phyloP scores from a whole-genome alignment of 2,797 vertebrate species.

The Phrynocephalus forsythii region DNA sequence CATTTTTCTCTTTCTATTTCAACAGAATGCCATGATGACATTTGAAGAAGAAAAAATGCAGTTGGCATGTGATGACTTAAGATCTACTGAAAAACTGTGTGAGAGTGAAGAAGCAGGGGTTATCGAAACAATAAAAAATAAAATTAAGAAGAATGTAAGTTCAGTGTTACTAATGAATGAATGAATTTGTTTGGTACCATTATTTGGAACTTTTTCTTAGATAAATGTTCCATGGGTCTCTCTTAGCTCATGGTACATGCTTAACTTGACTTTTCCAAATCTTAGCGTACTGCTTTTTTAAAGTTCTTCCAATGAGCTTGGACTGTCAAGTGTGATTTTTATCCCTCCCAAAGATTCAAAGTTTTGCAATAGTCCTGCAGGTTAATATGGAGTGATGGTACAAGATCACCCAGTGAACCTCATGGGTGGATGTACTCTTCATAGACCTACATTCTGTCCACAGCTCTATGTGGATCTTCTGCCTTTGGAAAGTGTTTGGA shows the following conservation, averaged over 20 bases:
- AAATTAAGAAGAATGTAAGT: constrained; percentile 94
- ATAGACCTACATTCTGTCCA: background rate
- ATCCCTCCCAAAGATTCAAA: background rate
- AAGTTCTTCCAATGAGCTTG: background rate
- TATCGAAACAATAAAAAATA: constrained; percentile 96
- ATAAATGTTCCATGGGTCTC: background rate
- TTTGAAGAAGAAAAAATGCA: constrained; percentile 99
- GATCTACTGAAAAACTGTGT: constrained; percentile 92
- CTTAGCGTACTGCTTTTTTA: background rate
- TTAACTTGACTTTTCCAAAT: background rate
- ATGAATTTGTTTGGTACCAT: background rate
- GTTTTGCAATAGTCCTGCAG: background rate
- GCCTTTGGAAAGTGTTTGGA: too few relatives aligned
- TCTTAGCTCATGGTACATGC: background rate
- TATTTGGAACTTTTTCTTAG: background rate
- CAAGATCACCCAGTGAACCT: background rate
- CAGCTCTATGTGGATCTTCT: too few relatives aligned
- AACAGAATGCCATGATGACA: constrained; percentile 97
- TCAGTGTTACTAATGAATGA: constrained; percentile 8
- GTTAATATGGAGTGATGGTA: background rate
- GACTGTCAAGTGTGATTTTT: too few relatives aligned
- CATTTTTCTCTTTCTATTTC: constrained; percentile 43
- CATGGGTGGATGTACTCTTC: background rate
- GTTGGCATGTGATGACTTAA: constrained; percentile 91
- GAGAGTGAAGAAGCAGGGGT: constrained; percentile 91